Conservation (phyloP, 2,113 vertebrate species). For the Pardalotus punctatus region DNA sequence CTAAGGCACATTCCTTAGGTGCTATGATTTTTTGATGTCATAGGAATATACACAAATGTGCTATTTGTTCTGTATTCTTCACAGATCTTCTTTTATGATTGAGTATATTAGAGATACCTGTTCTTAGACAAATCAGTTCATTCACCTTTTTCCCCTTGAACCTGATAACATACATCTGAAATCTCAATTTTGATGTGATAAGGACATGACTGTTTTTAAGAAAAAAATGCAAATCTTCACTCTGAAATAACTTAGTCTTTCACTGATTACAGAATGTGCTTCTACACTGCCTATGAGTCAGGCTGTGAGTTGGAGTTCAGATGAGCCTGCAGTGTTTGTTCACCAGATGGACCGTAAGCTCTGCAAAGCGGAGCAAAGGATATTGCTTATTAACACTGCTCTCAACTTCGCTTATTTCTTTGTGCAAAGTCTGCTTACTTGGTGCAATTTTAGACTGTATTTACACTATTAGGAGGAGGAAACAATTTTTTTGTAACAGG, state of each 20-base stretch:
- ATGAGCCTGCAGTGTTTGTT: conserved; percentile 35
- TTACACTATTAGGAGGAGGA: background rate
- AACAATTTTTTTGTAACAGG: background rate
- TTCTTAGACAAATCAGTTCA: background rate
- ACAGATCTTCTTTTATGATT: background rate
- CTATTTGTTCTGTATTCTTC: background rate
- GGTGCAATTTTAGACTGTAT: background rate
- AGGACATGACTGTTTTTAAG: background rate
- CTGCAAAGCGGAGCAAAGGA: conserved; percentile 21
- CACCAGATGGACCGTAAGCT: conserved; percentile 57
- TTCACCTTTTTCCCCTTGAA: background rate
- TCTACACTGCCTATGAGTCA: conserved; percentile 29
- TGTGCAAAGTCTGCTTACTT: background rate
- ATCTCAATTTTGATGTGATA: background rate
- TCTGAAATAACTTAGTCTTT: conserved; percentile 62
- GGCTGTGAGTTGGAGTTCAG: conserved; percentile 62
- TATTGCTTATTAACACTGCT: conserved; percentile 36
- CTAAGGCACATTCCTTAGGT: background rate
- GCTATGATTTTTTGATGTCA: background rate
- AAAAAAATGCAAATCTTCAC: conserved; percentile 56
- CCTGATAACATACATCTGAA: background rate
- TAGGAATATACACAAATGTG: background rate
- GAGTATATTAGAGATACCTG: background rate
- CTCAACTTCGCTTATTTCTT: background rate
- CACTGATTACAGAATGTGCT: conserved; percentile 62